Conservation (phyloP, 37 sponge, comb jelly and placozoan species). For the Cladorhizidae sp. region DNA sequence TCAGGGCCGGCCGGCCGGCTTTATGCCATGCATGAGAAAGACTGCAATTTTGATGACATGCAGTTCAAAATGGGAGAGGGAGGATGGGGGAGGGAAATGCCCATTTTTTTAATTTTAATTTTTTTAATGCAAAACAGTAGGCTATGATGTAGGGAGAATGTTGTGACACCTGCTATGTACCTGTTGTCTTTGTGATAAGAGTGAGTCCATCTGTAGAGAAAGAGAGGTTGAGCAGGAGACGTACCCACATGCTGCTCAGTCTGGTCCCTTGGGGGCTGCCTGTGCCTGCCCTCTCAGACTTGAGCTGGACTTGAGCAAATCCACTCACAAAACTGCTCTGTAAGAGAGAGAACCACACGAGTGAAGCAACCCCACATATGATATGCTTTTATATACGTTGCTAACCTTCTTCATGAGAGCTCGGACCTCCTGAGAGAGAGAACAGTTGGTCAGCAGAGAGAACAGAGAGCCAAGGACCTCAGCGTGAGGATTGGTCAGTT, state of each 20-base stretch:
- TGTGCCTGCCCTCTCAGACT: conserved; percentile 11
- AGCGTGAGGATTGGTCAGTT: conserved; percentile 21
- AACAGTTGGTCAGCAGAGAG: conserved; percentile 58
- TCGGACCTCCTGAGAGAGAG: conserved; percentile 66
- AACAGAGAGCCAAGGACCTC: conserved; percentile 51
- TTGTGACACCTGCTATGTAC: too few species aligned
- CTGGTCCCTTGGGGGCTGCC: background rate
- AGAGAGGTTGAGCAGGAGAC: conserved; percentile 61
- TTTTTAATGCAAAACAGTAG: too few species aligned
- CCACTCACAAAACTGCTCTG: background rate
- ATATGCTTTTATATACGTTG: too few species aligned
- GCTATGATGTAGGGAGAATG: too few species aligned
- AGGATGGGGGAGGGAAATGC: too few species aligned
- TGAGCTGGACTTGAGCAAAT: conserved; percentile 26
- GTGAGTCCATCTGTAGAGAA: conserved; percentile 76
- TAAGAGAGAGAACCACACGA: background rate
- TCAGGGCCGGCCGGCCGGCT: too few species aligned
- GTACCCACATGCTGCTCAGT: conserved; percentile 55
- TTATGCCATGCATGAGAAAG: too few species aligned
- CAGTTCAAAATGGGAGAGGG: too few species aligned
- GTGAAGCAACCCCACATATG: background rate
- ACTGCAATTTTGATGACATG: too few species aligned
- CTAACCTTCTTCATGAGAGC: conserved; percentile 72
- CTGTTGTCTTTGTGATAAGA: conserved; percentile 53
- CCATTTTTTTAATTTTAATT: too few species aligned